A percentile compares a stretch with the other conserved stretches of the same genome.
These are phyloP conservation scores for Busseola fusca DNA, from an alignment of 2,888 invertebrate species.

Conservation along the genomic window DNA sequence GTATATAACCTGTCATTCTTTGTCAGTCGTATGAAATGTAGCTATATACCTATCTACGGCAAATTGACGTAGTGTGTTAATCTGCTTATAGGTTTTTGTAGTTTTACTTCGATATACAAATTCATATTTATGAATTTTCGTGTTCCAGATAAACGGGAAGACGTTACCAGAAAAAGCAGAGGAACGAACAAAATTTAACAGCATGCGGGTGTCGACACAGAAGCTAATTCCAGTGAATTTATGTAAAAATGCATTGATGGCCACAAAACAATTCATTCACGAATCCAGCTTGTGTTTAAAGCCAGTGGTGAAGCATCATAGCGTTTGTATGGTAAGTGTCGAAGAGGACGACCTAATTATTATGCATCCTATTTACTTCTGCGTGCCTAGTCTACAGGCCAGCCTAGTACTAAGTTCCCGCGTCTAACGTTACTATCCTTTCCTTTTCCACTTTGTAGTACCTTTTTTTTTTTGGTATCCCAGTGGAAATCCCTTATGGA, in stretches of 20 bases:
- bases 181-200: conserved; percentile 75
- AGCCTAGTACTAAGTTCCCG: conserved; percentile 40
- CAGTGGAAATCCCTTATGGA: no score
- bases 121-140: conserved; percentile 9
- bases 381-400: conserved; percentile 44
- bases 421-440: not conserved
- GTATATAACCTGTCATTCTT: not conserved
- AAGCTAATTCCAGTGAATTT: conserved; percentile 68
- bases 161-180: conserved; percentile 72
- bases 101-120: not conserved
- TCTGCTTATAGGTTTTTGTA: not conserved
- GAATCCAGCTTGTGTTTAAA: conserved; percentile 74
- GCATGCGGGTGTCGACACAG: conserved; percentile 80
- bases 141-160: conserved; percentile 71
- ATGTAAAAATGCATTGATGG: conserved; percentile 66
- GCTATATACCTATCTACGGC: not conserved
- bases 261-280: conserved; percentile 64
- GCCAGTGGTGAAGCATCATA: conserved; percentile 75
- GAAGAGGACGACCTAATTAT: conserved; percentile 14
- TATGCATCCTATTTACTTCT: conserved; percentile 34
- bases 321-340: conserved; percentile 75
- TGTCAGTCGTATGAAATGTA: not conserved
- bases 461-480: no score
- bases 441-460: not conserved
- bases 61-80: not conserved